Base-by-base conservation (phyloP, 2,797 vertebrate species). In the Onychomys torridus region DNA sequence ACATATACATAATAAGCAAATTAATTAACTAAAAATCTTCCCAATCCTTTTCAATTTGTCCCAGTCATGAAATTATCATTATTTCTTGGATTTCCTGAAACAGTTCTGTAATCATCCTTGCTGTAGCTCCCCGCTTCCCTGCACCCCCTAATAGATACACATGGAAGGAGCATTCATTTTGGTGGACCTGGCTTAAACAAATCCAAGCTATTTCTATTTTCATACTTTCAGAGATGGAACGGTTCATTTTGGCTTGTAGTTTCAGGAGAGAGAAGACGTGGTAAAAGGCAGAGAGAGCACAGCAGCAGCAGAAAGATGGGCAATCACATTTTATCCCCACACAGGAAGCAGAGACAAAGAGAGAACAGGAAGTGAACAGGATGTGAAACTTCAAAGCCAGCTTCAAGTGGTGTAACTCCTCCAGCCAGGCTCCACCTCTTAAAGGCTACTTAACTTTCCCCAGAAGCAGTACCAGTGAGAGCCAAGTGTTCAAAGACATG, bases 101-200 rank as follows among this genome's bases (percentile, higher is more conserved):
- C 65, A 1, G 17, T 57, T 27, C 3, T 61, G 8, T 76, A n/a
- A 67, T 73, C 46, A 40, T 52, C 32, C 29, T 87, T 91, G 32
- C 27, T 87, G 79, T 59, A 85, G 2, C 17, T 92, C 89, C 91
- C 8, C 57, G 14, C n/a, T 89, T 84, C 8, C 57, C 19, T 32
- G 46, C 89, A 89, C 8, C 57, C 19, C n/a, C 46, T 25, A 90
- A 32, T 65, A 69, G 11, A 17, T 23, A 16, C 59, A 65, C 90
- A 40, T 69, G 52, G 40, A 73, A 88, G n/a, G 43, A 90, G 63
- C 37, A 52, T 81, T 88, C 46, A 79, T 86, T 71, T 92, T 94
- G 59, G 29, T 63, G 52, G 75, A 92, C 82, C 37, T 43, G 27
- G 87, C 37, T 89, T 78, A 63, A 52, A 93, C 46, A 34, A 81